These are phyloP conservation scores for Sebastes glaucus DNA, from an alignment of 2,797 vertebrate genomes.

Conservation along the genomic window DNA sequence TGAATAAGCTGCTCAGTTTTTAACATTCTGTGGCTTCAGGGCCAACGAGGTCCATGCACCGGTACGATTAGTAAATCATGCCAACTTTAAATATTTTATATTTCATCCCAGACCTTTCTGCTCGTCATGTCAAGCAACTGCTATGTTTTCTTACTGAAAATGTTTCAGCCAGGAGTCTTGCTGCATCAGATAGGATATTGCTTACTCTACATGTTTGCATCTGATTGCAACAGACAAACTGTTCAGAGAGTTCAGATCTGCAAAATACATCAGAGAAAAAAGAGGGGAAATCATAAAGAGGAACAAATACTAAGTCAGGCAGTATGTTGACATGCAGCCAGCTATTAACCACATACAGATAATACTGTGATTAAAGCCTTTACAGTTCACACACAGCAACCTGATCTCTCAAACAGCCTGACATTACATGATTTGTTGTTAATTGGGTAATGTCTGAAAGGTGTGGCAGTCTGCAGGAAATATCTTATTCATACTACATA, in stretches of 20 bases:
- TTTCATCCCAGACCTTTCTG: constrained; percentile 1
- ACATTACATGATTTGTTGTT: neutral
- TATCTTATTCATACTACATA: neutral
- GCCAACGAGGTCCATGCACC: neutral
- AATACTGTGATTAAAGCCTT: neutral
- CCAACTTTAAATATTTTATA: constrained; percentile 50
- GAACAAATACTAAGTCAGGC: neutral
- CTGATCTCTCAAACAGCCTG: neutral
- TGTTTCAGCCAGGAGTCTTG: neutral
- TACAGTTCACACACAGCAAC: neutral
- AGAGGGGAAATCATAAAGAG: neutral
- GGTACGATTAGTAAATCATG: constrained; percentile 36
- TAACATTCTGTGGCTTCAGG: constrained; percentile 22
- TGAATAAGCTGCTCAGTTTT: constrained; percentile 30
- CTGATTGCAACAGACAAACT: constrained; percentile 23
- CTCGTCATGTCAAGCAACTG: neutral
- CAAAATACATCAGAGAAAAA: constrained; percentile 31
- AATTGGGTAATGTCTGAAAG: neutral
- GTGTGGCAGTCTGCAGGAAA: neutral
- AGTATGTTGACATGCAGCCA: neutral
- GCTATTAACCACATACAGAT: neutral
- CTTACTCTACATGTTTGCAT: constrained; percentile 25
- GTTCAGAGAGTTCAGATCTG: constrained; percentile 26
- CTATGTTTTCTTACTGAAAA: neutral
- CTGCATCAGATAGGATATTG: constrained; percentile 8